Evolutionary conservation across 2,113 vertebrate genomes (phyloP).

Genomic region (Chlorocebus sabaeus): DNA sequence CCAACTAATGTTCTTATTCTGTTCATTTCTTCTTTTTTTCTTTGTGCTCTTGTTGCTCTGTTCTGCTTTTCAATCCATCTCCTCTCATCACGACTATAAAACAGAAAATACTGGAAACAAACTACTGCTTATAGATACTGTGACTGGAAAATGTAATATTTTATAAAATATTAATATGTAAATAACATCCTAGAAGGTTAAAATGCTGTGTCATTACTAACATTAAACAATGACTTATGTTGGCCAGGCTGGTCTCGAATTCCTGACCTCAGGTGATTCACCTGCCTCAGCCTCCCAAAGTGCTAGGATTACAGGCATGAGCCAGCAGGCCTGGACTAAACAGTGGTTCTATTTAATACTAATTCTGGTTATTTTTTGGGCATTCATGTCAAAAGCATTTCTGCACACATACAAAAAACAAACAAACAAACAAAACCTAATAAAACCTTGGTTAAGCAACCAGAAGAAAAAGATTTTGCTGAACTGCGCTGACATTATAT

Average conservation of each 20-base stretch:
- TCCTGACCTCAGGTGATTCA: too few relatives aligned
- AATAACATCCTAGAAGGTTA: neutral
- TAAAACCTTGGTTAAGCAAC: neutral
- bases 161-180: neutral
- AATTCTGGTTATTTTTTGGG: neutral
- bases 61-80: conserved; percentile 99
- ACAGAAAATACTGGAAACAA: conserved; percentile 24
- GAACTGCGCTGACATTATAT: neutral
- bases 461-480: conserved; percentile 28
- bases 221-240: neutral
- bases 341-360: neutral
- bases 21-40: conserved; percentile 99
- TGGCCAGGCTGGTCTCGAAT: too few relatives aligned
- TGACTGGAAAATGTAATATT: neutral
- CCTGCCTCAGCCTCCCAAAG: too few relatives aligned
- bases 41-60: conserved; percentile 92
- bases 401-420: neutral
- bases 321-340: too few relatives aligned
- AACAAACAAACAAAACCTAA: neutral
- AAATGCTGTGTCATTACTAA: neutral
- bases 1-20: conserved; percentile 95
- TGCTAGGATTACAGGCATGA: too few relatives aligned
- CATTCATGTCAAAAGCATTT: conserved; percentile 1
- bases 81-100: conserved; percentile 94
- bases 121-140: neutral